Percentiles rank a stretch among this genome's conserved stretches.
Evolutionary conservation across 2,113 vertebrate genomes (phyloP).

Genomic region (Struthio camelus): DNA sequence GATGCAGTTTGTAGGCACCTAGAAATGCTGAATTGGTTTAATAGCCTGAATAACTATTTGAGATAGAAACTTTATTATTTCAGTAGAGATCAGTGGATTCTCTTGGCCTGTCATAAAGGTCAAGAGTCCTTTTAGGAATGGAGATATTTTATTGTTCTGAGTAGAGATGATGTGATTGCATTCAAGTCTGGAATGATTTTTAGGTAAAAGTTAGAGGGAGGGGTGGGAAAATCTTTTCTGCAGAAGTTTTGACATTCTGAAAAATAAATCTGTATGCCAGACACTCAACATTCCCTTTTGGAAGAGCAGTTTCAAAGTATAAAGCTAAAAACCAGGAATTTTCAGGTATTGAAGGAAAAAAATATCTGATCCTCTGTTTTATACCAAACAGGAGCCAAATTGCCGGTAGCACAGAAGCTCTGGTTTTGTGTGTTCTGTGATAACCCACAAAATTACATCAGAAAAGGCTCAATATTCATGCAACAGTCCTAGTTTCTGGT

Average conservation of each 20-base stretch:
- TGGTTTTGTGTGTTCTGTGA: not conserved
- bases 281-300: too few relatives aligned
- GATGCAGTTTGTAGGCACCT: not conserved
- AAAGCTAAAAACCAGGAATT: not conserved
- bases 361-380: not conserved
- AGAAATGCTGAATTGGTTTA: not conserved
- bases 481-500: not conserved
- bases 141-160: not conserved
- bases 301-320: not conserved
- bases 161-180: too few relatives aligned
- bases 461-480: not conserved
- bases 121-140: not conserved
- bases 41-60: not conserved
- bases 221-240: too few relatives aligned
- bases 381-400: not conserved
- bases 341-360: not conserved
- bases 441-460: not conserved
- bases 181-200: too few relatives aligned
- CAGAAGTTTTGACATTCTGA: too few relatives aligned
- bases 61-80: not conserved
- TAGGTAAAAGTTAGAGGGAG: too few relatives aligned
- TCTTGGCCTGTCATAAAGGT: not conserved
- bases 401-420: not conserved
- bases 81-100: not conserved
- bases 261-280: too few relatives aligned